Conservation (phyloP, 64 coral and sea anemone species). For the Platygyra sinensis region DNA sequence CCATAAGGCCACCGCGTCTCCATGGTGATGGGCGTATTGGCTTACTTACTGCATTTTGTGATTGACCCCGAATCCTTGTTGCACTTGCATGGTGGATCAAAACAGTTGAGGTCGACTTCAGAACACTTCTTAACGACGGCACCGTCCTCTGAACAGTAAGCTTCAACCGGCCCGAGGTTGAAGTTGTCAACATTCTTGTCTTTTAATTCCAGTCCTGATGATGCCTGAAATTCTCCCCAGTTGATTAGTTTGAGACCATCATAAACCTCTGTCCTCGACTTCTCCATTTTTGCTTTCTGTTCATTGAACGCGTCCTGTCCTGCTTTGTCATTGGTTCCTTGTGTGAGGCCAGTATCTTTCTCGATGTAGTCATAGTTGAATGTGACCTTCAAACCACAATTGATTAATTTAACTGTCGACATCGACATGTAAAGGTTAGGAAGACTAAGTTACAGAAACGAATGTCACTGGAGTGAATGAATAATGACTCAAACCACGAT, state of each 20-base stretch:
- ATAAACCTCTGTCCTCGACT: not conserved
- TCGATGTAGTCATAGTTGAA: not conserved
- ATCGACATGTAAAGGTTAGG: too few relatives aligned
- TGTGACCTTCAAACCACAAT: conserved; percentile 1
- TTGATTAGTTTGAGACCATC: not conserved
- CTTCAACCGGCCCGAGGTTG: conserved; percentile 45
- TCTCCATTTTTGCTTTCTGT: not conserved
- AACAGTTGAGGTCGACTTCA: not conserved
- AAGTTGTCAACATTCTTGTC: conserved; percentile 28
- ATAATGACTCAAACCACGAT: too few relatives aligned
- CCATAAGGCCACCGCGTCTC: too few relatives aligned
- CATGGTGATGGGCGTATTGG: not conserved
- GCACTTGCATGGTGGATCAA: not conserved
- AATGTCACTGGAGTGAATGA: too few relatives aligned
- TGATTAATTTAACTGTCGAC: not conserved
- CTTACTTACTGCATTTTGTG: conserved; percentile 62
- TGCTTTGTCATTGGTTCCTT: not conserved
- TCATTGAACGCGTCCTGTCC: not conserved
- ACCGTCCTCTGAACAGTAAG: conserved; percentile 51
- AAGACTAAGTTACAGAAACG: too few relatives aligned
- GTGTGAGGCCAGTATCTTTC: not conserved
- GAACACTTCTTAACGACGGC: conserved; percentile 61
- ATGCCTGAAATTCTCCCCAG: conserved; percentile 30
- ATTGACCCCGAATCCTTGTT: not conserved
- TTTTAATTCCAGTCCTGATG: conserved; percentile 28